phyloP scores from a whole-genome alignment of 1,140 invertebrate genomes.

The Bombus confusus region DNA sequence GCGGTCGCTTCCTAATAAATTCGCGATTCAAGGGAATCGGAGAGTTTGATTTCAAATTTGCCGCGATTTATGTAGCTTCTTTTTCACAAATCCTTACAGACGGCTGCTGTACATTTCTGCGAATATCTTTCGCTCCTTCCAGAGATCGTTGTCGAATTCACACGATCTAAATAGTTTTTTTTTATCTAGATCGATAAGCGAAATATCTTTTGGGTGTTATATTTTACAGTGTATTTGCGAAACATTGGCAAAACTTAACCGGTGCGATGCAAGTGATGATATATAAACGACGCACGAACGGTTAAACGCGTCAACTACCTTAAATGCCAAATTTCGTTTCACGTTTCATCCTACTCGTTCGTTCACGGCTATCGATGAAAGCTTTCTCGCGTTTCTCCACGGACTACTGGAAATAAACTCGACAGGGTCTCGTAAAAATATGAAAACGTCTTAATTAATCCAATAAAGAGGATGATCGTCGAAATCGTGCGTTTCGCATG shows the following conservation, averaged over 20 bases:
- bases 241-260: background rate
- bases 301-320: too few species aligned
- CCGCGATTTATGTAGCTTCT: background rate
- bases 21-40: background rate
- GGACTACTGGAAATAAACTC: too few species aligned
- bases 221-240: background rate
- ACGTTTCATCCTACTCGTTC: too few species aligned
- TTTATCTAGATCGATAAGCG: too few species aligned
- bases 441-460: slow-evolving; percentile 7
- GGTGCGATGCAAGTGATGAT: too few species aligned
- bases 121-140: too few species aligned
- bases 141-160: too few species aligned
- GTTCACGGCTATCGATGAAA: too few species aligned
- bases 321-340: too few species aligned
- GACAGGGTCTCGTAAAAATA: background rate
- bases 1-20: too few species aligned
- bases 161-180: background rate
- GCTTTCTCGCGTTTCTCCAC: too few species aligned
- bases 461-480: background rate
- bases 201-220: background rate
- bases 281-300: too few species aligned
- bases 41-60: background rate
- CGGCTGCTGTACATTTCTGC: background rate
- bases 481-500: background rate
- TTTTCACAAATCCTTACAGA: background rate